Base-by-base conservation (phyloP, 2,888 invertebrate species). In the Smittia aterrima region DNA sequence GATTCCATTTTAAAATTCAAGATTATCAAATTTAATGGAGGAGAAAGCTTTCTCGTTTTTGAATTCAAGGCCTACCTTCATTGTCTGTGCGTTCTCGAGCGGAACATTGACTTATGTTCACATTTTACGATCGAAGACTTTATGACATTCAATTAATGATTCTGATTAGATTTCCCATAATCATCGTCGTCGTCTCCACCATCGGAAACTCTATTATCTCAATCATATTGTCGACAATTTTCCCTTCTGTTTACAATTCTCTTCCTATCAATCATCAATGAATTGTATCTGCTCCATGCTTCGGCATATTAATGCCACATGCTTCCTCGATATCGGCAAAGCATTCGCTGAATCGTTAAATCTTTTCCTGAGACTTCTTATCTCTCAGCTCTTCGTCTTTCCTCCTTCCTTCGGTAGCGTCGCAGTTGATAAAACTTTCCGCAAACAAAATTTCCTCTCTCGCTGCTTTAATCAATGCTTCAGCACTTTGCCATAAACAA, bases 251-350 rank as follows among this genome's bases (percentile, higher is more conserved):
- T 72, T 72, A 62, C 38, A 27, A 54, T 68, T 25, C 13, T 53
- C 53, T 70, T 18, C 70, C 16, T 70, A 70, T 70, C 70, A 70
- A 70, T 70, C 70, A 70, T 53, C 70, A 32, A 70, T 70, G 53
- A 47, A 70, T 27, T 67, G 24, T 67, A 68, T 68, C 32, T 53
- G 53, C 20, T 70, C 22, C 70, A 70, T 70, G 70, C 54, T 16
- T 70, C 16, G 16, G 70, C 70, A 70, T 70, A 70, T 70, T 70
- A 70, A 70, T 70, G 41, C 7, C 54, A 70, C 24, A 32, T 32
- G 32, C 32, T 32, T 32, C 32, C 32, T 32, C 25, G 22, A 47
- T 32, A 67, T 67, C 32, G 7, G 40, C 2, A 22, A 22, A 67
- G n/a, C 54, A 54, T 70, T 70, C 54, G 70, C 25, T 41, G 41